Conservation (phyloP, 2,113 vertebrate genomes). For the Aplodontia rufa region DNA sequence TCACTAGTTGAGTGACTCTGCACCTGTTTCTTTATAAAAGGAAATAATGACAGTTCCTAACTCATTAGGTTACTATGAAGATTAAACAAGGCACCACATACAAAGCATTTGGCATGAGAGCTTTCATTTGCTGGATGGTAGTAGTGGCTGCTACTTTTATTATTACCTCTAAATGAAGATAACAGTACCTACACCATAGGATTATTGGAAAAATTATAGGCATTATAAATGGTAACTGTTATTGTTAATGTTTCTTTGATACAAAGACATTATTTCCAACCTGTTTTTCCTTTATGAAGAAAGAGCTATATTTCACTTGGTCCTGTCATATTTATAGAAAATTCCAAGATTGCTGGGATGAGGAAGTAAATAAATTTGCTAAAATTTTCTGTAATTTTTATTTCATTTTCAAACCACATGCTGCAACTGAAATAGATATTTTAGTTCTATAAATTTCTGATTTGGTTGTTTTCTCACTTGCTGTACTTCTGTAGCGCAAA, state of each 20-base stretch:
- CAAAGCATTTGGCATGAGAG: background rate
- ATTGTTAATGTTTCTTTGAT: background rate
- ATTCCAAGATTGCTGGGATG: background rate
- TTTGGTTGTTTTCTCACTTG: slow-evolving; percentile 17
- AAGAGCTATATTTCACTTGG: background rate
- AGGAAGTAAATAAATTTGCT: background rate
- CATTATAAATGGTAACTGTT: background rate
- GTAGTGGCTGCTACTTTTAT: background rate
- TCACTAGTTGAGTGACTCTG: background rate
- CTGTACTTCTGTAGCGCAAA: background rate
- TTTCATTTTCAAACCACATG: background rate
- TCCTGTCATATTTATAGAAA: background rate
- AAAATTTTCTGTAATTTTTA: slow-evolving; percentile 8
- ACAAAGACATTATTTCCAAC: background rate
- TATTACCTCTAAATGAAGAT: background rate
- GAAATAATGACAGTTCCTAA: background rate
- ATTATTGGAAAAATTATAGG: background rate
- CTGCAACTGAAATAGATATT: background rate
- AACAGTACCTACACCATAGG: background rate
- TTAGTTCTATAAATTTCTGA: background rate
- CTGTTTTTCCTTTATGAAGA: background rate
- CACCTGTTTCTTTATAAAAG: background rate
- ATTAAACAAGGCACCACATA: too few species aligned
- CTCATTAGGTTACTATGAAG: background rate
- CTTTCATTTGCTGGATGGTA: background rate